These are phyloP conservation scores for Microctonus aethiopoides DNA, from an alignment of 2,888 invertebrate genomes.

Conservation along the genomic window DNA sequence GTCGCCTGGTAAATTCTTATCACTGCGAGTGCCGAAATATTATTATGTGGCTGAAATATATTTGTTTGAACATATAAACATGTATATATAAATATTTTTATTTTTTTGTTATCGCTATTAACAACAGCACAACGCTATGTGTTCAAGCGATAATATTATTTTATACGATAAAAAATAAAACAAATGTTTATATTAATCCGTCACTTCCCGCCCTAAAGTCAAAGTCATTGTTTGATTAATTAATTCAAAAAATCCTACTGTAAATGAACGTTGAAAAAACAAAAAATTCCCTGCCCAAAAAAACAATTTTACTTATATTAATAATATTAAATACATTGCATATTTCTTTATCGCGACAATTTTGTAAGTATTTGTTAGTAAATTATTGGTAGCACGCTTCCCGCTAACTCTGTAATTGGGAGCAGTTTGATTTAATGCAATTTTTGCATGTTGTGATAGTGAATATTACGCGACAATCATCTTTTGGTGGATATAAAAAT, in stretches of 20 bases:
- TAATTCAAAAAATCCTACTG: not conserved
- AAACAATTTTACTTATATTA: not conserved
- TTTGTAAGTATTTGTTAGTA: constrained; percentile 2
- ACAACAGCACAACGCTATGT: constrained; percentile 50
- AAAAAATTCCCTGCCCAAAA: not conserved
- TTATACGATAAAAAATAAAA: not conserved
- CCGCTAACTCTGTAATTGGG: constrained; percentile 10
- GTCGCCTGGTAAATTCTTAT: constrained; percentile 60
- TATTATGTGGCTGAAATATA: not conserved
- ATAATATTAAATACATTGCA: not conserved
- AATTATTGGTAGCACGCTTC: constrained; percentile 2
- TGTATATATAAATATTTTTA: constrained; percentile 12
- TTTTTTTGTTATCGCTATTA: constrained; percentile 39
- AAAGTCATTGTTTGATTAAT: constrained; percentile 1
- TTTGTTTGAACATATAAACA: not conserved
- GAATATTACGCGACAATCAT: not conserved
- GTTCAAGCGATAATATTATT: constrained; percentile 32
- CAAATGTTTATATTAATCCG: not conserved
- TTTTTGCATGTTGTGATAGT: constrained; percentile 11
- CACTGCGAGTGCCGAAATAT: constrained; percentile 17
- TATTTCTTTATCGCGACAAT: not conserved
- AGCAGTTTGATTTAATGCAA: constrained; percentile 13
- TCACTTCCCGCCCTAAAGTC: not conserved
- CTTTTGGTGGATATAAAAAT: not conserved
- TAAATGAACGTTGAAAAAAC: not conserved